Base-by-base conservation (phyloP, 2,113 vertebrate genomes). In the Ginglymostoma cirratum region DNA sequence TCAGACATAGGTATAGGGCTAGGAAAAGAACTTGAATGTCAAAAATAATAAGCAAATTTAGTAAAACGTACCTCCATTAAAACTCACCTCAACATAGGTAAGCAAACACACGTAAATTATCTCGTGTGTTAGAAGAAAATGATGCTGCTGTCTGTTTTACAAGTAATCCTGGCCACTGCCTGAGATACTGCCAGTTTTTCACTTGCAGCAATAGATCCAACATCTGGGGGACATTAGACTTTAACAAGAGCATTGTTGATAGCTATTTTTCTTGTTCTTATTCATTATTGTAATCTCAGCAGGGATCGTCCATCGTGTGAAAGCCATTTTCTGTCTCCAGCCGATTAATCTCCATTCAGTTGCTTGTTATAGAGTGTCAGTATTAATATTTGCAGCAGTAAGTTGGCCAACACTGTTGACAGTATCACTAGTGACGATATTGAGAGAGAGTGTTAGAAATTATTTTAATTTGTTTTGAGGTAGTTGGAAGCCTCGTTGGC, bases 211-310 rank as follows among this genome's bases (percentile, higher is more conserved):
- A 93, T n/a, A 93, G 89, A 34, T 67, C 21, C 19, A 66, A 66
- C 89, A 93, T 93, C 89, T 93, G 89, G 89, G 6, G 89, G 23
- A 93, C 34, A 93, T 93, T 93, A 93, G 34, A 66, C 34, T 66
- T 66, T 93, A 93, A 93, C 61, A 65, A 93, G 89, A 5, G 61
- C n/a, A n/a, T 21, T 66, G 61, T 66, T 66, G 80, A 83, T 83
- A 42, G 80, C 38, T 66, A 66, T 66, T 38, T 48, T 48, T 61
- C 8, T 65, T n/a, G 55, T 61, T 92, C 87, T 55, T 27, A 66
- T 93, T 38, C 89, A 93, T 93, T 67, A 38, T 27, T 30, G 17
- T n/a, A 93, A 67, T 93, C 89, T 93, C 89, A 66, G 89, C 61
- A 66, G 89, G 89, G 89, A 38, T 67, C 89, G 2, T 23, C 34